phyloP scores from a whole-genome alignment of 2,797 vertebrate species.

The Xiphorhynchus erythropygius region DNA sequence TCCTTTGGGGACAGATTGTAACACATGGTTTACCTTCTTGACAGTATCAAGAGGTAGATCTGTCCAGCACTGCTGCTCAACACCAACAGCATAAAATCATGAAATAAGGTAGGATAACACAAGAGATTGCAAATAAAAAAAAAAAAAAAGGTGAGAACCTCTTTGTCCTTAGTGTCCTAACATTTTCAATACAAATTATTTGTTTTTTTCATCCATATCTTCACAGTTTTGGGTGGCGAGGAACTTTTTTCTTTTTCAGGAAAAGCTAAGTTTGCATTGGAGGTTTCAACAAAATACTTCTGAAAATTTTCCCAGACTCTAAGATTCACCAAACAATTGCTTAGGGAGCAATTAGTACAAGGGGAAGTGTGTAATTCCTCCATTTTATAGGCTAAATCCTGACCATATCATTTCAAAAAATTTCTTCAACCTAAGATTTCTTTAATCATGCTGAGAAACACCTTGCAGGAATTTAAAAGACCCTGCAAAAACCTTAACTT shows the following conservation, averaged over 20 bases:
- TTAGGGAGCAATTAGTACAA: neutral
- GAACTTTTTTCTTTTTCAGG: neutral
- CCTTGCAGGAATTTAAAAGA: neutral
- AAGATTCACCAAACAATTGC: neutral
- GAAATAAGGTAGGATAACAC: neutral
- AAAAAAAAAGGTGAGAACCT: too few species aligned
- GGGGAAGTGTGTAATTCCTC: neutral
- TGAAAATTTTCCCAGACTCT: neutral
- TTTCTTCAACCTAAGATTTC: neutral
- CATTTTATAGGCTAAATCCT: neutral
- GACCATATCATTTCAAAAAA: neutral
- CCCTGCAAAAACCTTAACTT: neutral
- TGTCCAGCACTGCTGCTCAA: neutral
- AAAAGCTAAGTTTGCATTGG: neutral
- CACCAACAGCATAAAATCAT: neutral
- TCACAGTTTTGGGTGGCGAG: neutral
- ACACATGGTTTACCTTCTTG: neutral
- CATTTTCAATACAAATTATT: neutral
- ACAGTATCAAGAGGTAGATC: neutral
- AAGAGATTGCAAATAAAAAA: neutral
- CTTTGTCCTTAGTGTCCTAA: neutral
- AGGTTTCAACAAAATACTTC: neutral
- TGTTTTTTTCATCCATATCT: neutral
- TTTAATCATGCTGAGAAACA: neutral
- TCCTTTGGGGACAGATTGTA: fast-evolving